These are phyloP conservation scores for Dryobotodes eremita DNA, from an alignment of 2,888 invertebrate genomes.

Conservation along the genomic window DNA sequence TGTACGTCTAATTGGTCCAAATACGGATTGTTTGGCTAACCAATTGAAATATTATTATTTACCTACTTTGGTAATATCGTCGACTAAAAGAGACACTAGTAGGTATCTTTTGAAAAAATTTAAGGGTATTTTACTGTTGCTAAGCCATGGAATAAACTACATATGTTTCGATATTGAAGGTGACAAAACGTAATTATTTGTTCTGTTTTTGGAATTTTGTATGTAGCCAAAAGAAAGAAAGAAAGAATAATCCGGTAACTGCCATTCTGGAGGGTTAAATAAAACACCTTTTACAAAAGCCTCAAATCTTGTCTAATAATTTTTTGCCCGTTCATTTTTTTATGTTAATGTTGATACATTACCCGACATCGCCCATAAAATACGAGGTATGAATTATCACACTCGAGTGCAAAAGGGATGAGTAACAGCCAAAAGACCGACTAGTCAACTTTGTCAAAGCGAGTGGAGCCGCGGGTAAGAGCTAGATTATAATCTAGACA, in stretches of 20 bases:
- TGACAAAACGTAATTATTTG: not conserved
- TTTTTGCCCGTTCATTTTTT: constrained; percentile 29
- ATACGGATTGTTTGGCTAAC: constrained; percentile 44
- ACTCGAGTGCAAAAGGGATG: constrained; percentile 27
- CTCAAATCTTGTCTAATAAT: not conserved
- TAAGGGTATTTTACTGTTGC: not conserved
- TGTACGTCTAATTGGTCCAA: constrained; percentile 47
- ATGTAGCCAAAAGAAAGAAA: not conserved
- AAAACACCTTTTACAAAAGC: not conserved
- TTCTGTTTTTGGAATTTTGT: not conserved
- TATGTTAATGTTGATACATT: constrained; percentile 26
- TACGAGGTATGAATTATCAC: constrained; percentile 37
- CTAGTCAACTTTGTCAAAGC: constrained; percentile 33
- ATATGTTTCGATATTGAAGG: not conserved
- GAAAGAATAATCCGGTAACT: not conserved
- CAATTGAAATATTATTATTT: constrained; percentile 31
- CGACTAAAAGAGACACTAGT: not conserved
- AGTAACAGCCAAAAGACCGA: constrained; percentile 23
- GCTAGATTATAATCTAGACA: constrained; percentile 39
- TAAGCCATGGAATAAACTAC: not conserved
- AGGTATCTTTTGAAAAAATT: not conserved
- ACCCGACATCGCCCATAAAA: constrained; percentile 20
- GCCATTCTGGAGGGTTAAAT: constrained; percentile 3
- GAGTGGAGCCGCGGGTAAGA: constrained; percentile 9
- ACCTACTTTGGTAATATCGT: not conserved